A percentile compares a stretch with the other conserved stretches of the same genome.
Conservation (phyloP, 1,140 invertebrate species). For the Pseudachorutes palmiensis region DNA sequence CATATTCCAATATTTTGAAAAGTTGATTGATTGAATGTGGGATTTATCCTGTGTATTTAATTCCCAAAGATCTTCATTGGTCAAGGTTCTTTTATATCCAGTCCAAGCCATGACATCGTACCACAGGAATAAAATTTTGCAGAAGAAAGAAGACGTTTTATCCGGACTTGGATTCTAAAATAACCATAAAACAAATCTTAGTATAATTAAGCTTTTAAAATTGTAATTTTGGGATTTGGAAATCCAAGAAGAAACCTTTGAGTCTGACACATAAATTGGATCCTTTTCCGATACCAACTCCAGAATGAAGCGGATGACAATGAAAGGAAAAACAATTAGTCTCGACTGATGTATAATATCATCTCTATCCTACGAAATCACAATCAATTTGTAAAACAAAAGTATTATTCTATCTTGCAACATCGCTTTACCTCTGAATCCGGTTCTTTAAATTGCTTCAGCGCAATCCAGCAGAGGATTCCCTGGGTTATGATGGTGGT, state of each 20-base stretch:
- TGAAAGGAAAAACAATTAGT: constrained; percentile 49
- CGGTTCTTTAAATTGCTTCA: neutral
- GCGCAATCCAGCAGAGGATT: constrained; percentile 59
- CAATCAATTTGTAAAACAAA: neutral
- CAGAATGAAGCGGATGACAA: constrained; percentile 1
- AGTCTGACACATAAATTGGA: neutral
- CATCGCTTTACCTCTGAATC: neutral
- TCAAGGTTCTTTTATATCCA: constrained; percentile 47
- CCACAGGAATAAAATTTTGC: constrained; percentile 81
- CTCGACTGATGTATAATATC: neutral
- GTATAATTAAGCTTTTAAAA: no score
- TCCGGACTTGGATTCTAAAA: constrained; percentile 73
- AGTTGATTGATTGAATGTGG: constrained; percentile 42
- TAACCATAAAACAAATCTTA: no score
- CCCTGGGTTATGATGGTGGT: constrained; percentile 58
- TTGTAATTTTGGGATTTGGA: neutral
- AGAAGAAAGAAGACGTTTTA: constrained; percentile 71
- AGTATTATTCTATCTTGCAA: neutral
- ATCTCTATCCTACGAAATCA: neutral
- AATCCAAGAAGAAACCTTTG: no score
- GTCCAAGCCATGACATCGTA: constrained; percentile 67
- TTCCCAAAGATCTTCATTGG: constrained; percentile 49
- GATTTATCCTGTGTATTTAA: constrained; percentile 48
- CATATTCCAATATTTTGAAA: constrained; percentile 46
- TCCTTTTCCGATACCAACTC: neutral